phyloP scores from a whole-genome alignment of 92 coral and sea anemone species.

The Parazoanthus darwini region DNA sequence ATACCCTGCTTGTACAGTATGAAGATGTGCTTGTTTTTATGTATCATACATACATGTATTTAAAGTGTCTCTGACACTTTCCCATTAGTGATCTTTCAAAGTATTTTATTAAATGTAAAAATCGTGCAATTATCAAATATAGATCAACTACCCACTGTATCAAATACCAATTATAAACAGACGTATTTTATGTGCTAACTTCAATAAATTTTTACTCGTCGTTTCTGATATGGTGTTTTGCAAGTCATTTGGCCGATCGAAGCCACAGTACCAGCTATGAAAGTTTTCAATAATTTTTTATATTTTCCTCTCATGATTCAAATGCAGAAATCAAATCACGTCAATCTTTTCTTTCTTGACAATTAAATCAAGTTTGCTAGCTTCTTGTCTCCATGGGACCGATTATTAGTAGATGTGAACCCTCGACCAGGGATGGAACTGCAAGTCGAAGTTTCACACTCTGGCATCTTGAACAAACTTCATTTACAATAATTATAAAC shows the following conservation, averaged over 20 bases:
- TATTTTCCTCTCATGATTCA: no score
- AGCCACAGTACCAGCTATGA: background rate
- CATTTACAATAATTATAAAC: no score
- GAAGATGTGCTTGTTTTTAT: constrained; percentile 14
- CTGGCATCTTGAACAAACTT: no score
- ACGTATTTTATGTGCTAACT: constrained; percentile 1
- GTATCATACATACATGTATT: constrained; percentile 43
- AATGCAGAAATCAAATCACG: no score
- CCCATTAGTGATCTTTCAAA: constrained; percentile 17
- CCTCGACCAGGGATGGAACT: no score
- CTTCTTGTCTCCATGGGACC: no score
- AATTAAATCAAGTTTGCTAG: no score
- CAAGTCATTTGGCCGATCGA: background rate
- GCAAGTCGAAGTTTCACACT: no score
- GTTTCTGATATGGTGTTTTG: constrained; percentile 8
- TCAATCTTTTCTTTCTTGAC: no score
- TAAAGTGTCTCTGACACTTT: constrained; percentile 19
- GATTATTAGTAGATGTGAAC: no score
- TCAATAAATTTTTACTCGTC: constrained; percentile 27
- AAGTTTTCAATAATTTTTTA: no score
- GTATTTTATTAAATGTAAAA: constrained; percentile 31
- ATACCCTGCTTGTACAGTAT: background rate
- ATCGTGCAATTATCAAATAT: background rate
- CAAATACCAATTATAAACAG: background rate
- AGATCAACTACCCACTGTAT: background rate